Conservation (phyloP, 2,113 vertebrate genomes). For the Osmerus mordax region DNA sequence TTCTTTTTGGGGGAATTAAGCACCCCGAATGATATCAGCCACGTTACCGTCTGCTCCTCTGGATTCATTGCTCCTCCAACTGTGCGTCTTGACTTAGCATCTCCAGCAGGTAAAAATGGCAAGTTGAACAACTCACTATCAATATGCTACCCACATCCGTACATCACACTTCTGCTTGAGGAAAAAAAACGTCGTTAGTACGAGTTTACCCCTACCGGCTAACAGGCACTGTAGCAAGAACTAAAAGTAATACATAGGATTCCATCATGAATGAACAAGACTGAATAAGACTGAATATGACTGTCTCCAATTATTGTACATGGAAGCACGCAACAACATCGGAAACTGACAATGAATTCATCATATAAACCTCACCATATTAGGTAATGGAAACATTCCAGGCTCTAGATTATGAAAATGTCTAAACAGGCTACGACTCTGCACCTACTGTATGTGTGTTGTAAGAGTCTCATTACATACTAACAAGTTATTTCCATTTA, state of each 20-base stretch:
- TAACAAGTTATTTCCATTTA: neutral
- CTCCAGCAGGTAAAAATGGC: conserved; percentile 36
- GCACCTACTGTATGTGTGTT: too few species aligned
- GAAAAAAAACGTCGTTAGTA: conserved; percentile 35
- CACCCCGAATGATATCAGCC: conserved; percentile 95
- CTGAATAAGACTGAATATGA: neutral
- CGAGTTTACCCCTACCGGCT: conserved; percentile 64
- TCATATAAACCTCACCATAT: neutral
- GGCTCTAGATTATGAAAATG: neutral
- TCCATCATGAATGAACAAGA: neutral
- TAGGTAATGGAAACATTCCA: neutral
- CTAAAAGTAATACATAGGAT: neutral
- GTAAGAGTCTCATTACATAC: neutral
- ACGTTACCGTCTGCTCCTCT: conserved; percentile 92
- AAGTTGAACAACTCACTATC: conserved; percentile 51
- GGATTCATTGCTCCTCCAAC: conserved; percentile 81
- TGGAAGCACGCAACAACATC: neutral
- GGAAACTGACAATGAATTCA: neutral
- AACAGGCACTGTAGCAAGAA: conserved; percentile 52
- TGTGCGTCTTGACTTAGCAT: conserved; percentile 44
- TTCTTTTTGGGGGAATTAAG: conserved; percentile 95
- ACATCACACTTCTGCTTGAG: conserved; percentile 65
- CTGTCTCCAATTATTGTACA: neutral
- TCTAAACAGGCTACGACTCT: neutral
- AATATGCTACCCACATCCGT: conserved; percentile 86